phyloP scores from a whole-genome alignment of 2,113 vertebrate genomes.

The Aldabrachelys gigantea region DNA sequence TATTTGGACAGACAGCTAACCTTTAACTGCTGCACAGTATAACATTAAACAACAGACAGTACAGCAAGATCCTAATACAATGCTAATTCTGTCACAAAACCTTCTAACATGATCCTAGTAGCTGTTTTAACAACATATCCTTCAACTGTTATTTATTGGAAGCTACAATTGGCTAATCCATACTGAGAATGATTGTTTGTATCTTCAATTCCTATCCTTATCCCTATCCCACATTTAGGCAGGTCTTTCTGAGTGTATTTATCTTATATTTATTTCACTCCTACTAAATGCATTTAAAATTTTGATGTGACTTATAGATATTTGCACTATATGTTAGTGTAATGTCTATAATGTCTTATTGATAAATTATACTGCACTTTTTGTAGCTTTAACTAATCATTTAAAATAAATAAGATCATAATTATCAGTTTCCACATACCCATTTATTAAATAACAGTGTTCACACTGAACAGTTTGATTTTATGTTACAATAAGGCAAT shows the following conservation, averaged over 20 bases:
- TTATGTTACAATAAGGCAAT: conserved; percentile 92
- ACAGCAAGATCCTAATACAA: not conserved
- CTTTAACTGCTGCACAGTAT: not conserved
- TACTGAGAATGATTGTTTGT: conserved; percentile 42
- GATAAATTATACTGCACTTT: conserved; percentile 79
- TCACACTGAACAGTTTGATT: conserved; percentile 84
- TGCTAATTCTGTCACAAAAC: not conserved
- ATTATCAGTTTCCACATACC: conserved; percentile 86
- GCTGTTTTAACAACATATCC: conserved; percentile 16
- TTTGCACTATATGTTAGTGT: conserved; percentile 62
- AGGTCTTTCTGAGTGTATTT: conserved; percentile 49
- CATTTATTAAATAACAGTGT: conserved; percentile 86
- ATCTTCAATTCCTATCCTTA: conserved; percentile 32
- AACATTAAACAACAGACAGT: not conserved
- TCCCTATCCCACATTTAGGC: conserved; percentile 31
- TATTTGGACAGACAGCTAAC: not conserved
- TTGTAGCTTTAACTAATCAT: conserved; percentile 82
- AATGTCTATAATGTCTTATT: conserved; percentile 76
- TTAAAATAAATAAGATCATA: conserved; percentile 87
- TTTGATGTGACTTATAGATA: conserved; percentile 61
- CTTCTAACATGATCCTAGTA: not conserved
- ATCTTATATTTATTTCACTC: conserved; percentile 43
- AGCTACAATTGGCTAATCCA: conserved; percentile 18
- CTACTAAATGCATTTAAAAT: conserved; percentile 62
- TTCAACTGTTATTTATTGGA: conserved; percentile 41